These are phyloP conservation scores for Hemitrygon akajei DNA, from an alignment of 2,797 vertebrate species.

Conservation along the genomic window DNA sequence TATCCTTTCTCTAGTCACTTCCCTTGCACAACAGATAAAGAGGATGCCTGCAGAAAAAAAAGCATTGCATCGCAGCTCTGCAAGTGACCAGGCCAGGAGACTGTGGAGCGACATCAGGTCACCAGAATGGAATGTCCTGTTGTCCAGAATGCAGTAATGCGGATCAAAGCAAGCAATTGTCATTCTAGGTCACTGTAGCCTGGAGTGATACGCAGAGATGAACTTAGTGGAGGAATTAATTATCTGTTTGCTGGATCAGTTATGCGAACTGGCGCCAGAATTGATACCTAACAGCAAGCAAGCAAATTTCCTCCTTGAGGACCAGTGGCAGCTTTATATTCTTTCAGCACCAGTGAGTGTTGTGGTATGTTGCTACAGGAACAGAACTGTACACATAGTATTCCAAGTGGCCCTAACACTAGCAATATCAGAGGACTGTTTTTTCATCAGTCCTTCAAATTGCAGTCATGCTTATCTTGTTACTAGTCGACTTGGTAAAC, in stretches of 20 bases:
- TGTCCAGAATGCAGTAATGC: neutral
- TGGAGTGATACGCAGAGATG: neutral
- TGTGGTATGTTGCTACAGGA: neutral
- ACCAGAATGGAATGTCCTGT: neutral
- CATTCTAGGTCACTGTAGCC: neutral
- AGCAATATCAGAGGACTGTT: no score
- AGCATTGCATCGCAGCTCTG: neutral
- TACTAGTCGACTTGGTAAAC: neutral
- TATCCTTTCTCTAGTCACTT: neutral
- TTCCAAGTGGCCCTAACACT: neutral
- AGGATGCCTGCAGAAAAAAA: neutral
- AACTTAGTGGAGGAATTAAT: neutral
- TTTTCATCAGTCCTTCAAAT: neutral
- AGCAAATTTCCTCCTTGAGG: neutral
- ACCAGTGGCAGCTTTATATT: neutral
- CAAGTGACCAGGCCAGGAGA: no score
- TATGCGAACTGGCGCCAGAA: neutral
- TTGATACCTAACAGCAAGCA: neutral
- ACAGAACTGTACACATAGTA: neutral
- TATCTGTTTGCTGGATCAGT: neutral
- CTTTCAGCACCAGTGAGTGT: neutral
- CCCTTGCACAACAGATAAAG: neutral
- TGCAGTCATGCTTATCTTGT: neutral
- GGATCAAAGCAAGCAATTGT: neutral
- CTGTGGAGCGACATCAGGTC: neutral